Percentiles rank a stretch among this genome's conserved stretches.
These are phyloP conservation scores for Sinella curviseta DNA, from an alignment of 1,140 invertebrate species.

Conservation along the genomic window DNA sequence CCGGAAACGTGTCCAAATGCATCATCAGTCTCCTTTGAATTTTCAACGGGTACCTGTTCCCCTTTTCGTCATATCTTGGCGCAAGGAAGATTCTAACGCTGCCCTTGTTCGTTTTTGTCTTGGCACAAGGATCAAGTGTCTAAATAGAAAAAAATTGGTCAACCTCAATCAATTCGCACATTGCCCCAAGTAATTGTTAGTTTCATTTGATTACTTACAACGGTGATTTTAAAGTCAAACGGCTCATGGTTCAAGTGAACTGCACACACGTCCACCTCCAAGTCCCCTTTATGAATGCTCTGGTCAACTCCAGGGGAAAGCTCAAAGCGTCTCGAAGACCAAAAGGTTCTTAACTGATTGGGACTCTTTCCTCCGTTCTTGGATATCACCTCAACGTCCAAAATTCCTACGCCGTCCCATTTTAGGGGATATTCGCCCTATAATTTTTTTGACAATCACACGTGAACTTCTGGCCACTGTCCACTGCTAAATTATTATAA, in stretches of 20 bases:
- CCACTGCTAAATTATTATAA: not conserved
- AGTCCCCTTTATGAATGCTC: conserved; percentile 18
- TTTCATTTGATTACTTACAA: not conserved
- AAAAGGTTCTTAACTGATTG: not conserved
- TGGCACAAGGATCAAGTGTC: conserved; percentile 3
- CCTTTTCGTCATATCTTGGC: conserved; percentile 69
- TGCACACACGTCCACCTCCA: conserved; percentile 14
- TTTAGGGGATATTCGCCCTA: not conserved
- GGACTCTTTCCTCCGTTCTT: not conserved
- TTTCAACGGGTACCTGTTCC: conserved; percentile 63
- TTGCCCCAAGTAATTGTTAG: not conserved
- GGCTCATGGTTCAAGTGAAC: conserved; percentile 18
- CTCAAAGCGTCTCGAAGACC: not conserved
- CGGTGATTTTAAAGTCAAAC: conserved; percentile 18
- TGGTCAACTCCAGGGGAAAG: not conserved
- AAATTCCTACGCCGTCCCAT: conserved; percentile 1
- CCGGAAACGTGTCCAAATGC: conserved; percentile 74
- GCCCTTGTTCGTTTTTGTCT: conserved; percentile 56
- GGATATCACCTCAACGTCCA: not conserved
- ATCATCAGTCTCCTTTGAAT: conserved; percentile 71
- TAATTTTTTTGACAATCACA: not conserved
- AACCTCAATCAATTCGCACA: not conserved
- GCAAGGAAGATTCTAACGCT: conserved; percentile 75
- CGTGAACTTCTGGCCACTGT: not conserved
- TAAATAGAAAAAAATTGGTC: not conserved